Conservation (phyloP, 1,140 invertebrate genomes). For the Pararge aegeria region DNA sequence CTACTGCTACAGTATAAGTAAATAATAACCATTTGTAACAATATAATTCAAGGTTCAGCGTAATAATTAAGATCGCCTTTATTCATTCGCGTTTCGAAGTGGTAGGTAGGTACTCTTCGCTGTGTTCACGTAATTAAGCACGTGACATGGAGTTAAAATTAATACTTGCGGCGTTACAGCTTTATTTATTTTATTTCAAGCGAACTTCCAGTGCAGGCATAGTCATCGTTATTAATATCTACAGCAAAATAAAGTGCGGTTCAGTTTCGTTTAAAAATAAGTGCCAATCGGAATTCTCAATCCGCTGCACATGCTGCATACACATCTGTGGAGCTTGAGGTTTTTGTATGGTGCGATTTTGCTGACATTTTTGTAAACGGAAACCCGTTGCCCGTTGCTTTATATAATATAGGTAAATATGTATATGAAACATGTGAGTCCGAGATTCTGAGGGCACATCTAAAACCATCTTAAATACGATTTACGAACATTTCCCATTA, state of each 20-base stretch:
- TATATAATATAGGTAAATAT: too few relatives aligned
- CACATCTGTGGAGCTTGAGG: not conserved
- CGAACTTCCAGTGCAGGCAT: conserved; percentile 1
- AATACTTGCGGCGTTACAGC: conserved; percentile 2
- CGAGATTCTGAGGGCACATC: too few relatives aligned
- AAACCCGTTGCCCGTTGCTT: too few relatives aligned
- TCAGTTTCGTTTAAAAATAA: not conserved
- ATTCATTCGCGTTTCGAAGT: conserved; percentile 16
- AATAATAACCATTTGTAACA: conserved; percentile 3
- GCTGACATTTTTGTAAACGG: too few relatives aligned
- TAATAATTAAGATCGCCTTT: conserved; percentile 21
- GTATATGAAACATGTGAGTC: too few relatives aligned
- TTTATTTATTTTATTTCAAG: conserved; percentile 4
- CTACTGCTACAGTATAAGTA: not conserved
- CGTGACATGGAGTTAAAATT: conserved; percentile 19
- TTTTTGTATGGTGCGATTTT: not conserved
- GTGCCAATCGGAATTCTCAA: not conserved
- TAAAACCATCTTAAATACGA: too few relatives aligned
- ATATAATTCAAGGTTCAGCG: conserved; percentile 20
- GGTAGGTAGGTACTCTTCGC: not conserved
- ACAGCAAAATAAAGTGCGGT: not conserved
- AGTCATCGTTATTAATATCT: not conserved
- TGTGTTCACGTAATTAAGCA: conserved; percentile 20
- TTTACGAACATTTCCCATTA: too few relatives aligned
- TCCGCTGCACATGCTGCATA: not conserved